Percentiles rank a stretch among this genome's conserved stretches.
These are phyloP conservation scores for Phacellophora camtschatica DNA, from an alignment of 30 jellyfish, hydroid and myxozoan species.

Conservation along the genomic window DNA sequence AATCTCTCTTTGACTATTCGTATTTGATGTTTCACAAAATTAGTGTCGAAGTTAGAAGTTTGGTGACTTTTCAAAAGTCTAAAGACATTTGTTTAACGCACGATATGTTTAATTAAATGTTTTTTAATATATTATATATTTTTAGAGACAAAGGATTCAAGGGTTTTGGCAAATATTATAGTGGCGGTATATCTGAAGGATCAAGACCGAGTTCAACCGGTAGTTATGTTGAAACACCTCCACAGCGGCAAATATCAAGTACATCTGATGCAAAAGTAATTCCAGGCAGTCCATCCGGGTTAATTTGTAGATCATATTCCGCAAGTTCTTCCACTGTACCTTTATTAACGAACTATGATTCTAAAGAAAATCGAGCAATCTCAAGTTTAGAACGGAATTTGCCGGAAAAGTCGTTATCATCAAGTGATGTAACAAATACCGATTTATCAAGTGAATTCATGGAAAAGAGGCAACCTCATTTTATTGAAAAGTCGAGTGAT, in stretches of 20 bases:
- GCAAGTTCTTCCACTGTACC: background rate
- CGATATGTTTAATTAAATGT: too few species aligned
- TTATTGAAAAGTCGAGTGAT: slow-evolving; percentile 49
- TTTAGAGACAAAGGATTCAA: slow-evolving; percentile 90
- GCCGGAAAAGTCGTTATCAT: background rate
- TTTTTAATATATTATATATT: background rate
- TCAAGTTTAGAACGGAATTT: background rate
- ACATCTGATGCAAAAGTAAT: background rate
- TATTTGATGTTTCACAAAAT: too few species aligned
- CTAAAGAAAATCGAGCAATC: background rate
- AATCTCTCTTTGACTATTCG: too few species aligned
- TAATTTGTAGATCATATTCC: background rate
- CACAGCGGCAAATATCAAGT: slow-evolving; percentile 3
- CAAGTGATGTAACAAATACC: background rate
- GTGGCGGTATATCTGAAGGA: background rate
- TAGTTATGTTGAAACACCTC: slow-evolving; percentile 11
- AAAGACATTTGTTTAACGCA: too few species aligned
- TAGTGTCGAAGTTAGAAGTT: too few species aligned
- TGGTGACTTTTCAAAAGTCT: too few species aligned
- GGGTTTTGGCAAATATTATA: slow-evolving; percentile 59
- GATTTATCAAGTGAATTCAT: background rate
- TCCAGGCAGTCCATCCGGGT: slow-evolving; percentile 18
- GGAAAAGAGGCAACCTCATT: slow-evolving; percentile 18
- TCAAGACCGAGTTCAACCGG: slow-evolving; percentile 1
- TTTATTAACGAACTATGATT: background rate